These are phyloP conservation scores for Amiota mariae DNA, from an alignment of 2,888 invertebrate species.

Conservation along the genomic window DNA sequence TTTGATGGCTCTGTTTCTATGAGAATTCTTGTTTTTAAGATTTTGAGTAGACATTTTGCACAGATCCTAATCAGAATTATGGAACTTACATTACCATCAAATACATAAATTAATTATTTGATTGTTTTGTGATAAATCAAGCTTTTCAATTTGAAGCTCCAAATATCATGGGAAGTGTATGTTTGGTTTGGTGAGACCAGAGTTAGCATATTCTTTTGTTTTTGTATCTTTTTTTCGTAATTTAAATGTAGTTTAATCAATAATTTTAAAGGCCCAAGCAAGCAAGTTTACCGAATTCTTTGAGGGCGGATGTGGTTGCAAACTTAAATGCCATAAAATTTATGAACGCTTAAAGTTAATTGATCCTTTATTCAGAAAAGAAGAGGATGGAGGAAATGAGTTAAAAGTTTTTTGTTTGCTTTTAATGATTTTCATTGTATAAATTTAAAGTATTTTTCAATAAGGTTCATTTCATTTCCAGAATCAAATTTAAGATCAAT, in stretches of 20 bases:
- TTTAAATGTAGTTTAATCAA: constrained; percentile 10
- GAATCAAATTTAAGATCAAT: neutral
- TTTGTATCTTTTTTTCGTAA: no score
- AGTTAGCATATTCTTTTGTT: neutral
- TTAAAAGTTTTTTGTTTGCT: neutral
- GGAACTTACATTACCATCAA: no score
- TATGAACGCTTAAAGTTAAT: neutral
- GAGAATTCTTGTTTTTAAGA: no score
- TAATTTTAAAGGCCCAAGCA: constrained; percentile 8
- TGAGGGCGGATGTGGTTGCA: neutral
- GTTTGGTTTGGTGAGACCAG: no score
- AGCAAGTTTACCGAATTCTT: neutral
- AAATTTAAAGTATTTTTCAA: no score
- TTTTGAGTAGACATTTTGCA: neutral
- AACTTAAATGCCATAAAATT: neutral
- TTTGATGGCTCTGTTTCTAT: no score
- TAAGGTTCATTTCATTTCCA: no score
- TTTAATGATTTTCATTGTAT: neutral
- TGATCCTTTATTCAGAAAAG: neutral
- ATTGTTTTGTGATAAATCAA: no score
- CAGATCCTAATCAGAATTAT: no score
- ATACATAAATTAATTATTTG: no score
- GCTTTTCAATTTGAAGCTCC: neutral
- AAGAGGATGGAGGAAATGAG: neutral
- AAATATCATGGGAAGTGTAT: neutral